Percentiles rank a stretch among this genome's conserved stretches.
phyloP scores from a whole-genome alignment of 1,140 invertebrate genomes.

The Trialeurodes vaporariorum region DNA sequence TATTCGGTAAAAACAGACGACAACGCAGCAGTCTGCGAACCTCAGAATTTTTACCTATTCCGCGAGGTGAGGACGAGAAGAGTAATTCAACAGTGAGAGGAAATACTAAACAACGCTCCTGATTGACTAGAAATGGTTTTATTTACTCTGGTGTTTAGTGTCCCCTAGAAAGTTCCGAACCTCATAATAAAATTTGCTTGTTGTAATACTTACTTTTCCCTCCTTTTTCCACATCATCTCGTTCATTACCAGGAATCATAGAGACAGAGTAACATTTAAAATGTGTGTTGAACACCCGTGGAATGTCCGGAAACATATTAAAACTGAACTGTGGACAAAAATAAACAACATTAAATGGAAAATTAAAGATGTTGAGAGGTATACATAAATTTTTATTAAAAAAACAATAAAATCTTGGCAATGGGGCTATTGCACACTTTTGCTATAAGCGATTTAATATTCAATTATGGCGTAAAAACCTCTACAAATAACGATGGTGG shows the following conservation, averaged over 20 bases:
- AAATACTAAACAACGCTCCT: too few species aligned
- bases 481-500: too few species aligned
- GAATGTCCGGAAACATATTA: constrained; percentile 70
- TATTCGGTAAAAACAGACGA: too few species aligned
- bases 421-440: not conserved
- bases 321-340: constrained; percentile 57
- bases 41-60: too few species aligned
- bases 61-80: too few species aligned
- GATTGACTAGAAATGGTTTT: too few species aligned
- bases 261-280: constrained; percentile 90
- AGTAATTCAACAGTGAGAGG: too few species aligned
- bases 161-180: too few species aligned
- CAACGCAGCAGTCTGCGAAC: too few species aligned
- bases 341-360: not conserved
- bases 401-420: not conserved
- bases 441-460: not conserved
- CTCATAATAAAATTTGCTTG: too few species aligned
- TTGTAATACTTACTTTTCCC: constrained; percentile 90
- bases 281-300: constrained; percentile 65
- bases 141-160: too few species aligned
- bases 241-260: constrained; percentile 87
- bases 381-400: not conserved
- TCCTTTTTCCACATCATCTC: constrained; percentile 91
- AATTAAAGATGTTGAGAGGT: not conserved
- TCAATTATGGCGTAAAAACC: not conserved